A percentile compares a stretch with the other conserved stretches of the same genome.
These are phyloP conservation scores for Gymnopithys bicolor DNA, from an alignment of 2,797 vertebrate species.

Conservation along the genomic window DNA sequence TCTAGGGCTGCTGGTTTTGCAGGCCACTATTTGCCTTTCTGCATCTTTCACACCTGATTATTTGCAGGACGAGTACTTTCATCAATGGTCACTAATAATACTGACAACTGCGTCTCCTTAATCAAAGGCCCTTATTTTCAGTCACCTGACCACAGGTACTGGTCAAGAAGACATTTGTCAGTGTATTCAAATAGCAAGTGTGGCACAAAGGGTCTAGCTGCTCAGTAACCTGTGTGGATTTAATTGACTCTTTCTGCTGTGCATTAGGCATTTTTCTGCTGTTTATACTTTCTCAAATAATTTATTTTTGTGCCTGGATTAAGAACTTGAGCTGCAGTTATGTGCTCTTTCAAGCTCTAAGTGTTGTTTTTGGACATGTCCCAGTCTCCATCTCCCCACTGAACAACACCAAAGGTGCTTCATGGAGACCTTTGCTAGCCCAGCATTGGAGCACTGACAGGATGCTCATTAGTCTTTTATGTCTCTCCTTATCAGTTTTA, in stretches of 20 bases:
- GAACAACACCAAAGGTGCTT: conserved; percentile 47
- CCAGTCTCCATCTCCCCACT: background rate
- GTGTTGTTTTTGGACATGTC: conserved; percentile 14
- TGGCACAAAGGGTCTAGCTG: background rate
- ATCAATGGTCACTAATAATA: background rate
- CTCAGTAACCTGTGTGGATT: background rate
- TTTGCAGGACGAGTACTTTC: background rate
- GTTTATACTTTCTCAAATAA: background rate
- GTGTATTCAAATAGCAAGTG: background rate
- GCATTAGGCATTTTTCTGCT: background rate
- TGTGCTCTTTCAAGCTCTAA: background rate
- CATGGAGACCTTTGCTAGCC: background rate
- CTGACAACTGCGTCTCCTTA: background rate
- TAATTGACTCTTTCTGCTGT: background rate
- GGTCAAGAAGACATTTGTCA: background rate
- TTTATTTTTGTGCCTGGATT: background rate
- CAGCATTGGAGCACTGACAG: background rate
- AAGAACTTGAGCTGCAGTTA: background rate
- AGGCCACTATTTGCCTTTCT: background rate
- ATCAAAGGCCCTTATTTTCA: background rate
- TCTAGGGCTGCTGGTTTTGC: background rate
- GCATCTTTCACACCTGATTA: background rate
- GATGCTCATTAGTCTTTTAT: conserved; percentile 50
- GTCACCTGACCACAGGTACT: background rate
- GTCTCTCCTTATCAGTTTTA: conserved; percentile 55